Evolutionary conservation across 2,888 invertebrate species (phyloP), one percentile per base, ranked within the genome.

Genomic region (Apotomis betuletana): DNA sequence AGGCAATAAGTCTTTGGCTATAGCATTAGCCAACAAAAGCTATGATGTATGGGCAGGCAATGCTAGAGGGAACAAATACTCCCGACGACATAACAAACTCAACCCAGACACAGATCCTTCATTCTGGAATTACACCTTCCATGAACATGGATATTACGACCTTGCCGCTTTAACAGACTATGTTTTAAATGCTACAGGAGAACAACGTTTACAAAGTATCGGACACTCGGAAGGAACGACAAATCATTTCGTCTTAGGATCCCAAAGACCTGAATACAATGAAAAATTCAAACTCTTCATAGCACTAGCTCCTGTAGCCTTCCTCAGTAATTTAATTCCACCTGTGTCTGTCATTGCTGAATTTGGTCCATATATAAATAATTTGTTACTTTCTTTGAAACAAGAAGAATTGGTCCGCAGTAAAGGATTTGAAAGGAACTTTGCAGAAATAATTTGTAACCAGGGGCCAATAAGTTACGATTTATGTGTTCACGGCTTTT

Each of bases 121-220:
- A 10, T 94, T 87, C 77, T 94, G 94, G 94, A 74, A 90, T 55
- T 94, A 90, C 80, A 94, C 94, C 74, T 95, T 94, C 91, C 95
- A 96, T 81, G 95, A 97, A 82, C 95, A 96, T 84, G 96, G 95
- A 0, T 78, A 85, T n/a, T 93, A 94, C 78, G 97, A 97, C 82
- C 77, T 96, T 1, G 96, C 96, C 3, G 94, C 95, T 0, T 94
- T 94, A 82, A 94, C 86, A 0, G 86, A 87, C 71, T 85, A 77
- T 60, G 75, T 87, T 55, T 73, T 88, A 2, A 51, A 75, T 0
- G 67, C 75, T 10, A 95, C 96, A 0, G 88, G 90, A 0, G 87
- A 92, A 58, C 75, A 88, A 3, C 85, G 93, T 59, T 72, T 96
- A 0, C 94, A 93, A 76, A 95, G 95, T 78, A 85, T 95, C 4